Evolutionary conservation across 2,888 invertebrate species (phyloP).

Genomic region (Odontocerum albicorne): DNA sequence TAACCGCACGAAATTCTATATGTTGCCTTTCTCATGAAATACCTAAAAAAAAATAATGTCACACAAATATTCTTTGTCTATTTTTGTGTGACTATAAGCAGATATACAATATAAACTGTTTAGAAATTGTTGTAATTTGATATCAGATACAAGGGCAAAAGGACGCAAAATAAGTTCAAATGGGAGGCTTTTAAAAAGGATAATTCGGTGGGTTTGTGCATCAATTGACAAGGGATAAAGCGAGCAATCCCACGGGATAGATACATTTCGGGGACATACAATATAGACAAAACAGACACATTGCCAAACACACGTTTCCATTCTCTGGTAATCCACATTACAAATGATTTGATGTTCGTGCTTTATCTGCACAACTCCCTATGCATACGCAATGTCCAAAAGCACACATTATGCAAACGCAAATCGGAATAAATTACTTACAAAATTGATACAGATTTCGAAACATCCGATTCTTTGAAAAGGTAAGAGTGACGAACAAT

Average conservation of each 20-base stretch:
- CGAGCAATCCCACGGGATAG: conserved; percentile 26
- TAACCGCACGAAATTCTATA: conserved; percentile 32
- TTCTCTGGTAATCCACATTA: conserved; percentile 24
- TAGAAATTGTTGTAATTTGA: conserved; percentile 24
- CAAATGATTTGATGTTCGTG: conserved; percentile 19
- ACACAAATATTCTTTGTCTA: conserved; percentile 19
- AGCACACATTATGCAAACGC: background rate
- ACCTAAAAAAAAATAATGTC: conserved; percentile 27
- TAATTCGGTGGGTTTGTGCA: conserved; percentile 17
- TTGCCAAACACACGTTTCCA: conserved; percentile 25
- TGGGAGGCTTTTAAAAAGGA: conserved; percentile 11
- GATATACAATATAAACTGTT: background rate
- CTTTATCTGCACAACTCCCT: conserved; percentile 1
- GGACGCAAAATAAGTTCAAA: conserved; percentile 27
- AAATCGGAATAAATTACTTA: no score
- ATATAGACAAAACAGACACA: conserved; percentile 22
- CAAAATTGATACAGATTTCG: no score
- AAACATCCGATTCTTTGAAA: no score
- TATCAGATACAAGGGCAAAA: conserved; percentile 19
- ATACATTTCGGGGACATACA: conserved; percentile 15
- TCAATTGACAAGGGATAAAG: conserved; percentile 25
- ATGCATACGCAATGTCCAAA: background rate
- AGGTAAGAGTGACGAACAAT: no score
- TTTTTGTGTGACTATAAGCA: background rate
- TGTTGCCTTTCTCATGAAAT: conserved; percentile 18